Base-by-base conservation (phyloP, 35 echinoderm and acorn worm genomes). In the Apostichopus japonicus region DNA sequence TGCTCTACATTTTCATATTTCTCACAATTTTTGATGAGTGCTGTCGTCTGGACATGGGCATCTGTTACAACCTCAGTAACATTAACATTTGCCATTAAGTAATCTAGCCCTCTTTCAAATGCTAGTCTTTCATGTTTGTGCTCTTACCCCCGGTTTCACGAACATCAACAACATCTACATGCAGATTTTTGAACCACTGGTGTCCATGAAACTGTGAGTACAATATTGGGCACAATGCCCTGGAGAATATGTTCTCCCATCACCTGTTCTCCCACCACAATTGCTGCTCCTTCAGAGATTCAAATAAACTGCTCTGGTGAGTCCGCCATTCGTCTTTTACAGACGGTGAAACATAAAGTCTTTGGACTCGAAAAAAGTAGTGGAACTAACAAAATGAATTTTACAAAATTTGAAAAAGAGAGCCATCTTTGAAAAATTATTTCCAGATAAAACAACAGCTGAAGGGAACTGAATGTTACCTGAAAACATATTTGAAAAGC, bases 181-280 rank as follows among this genome's bases (percentile, higher is more conserved):
- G 95, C 1, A 96, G 10, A 96, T 24, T 55, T 81, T 86, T 5
- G 7, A 55, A 9, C 78, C 78, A 1, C n/a, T 8, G 6, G 6
- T 80, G 53, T 91, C 92, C 23, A 54, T 75, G 55, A 94, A 91
- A 19, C 33, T 72, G n/a, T 90, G 90, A 1, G 94, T 90, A 77
- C 86, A 91, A 73, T 91, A 96, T 56, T 84, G 87, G 4, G 87
- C 79, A 0, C 10, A 53, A 80, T 91, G 79, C 21, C 92, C 92
- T 8, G 78, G 95, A 17, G 87, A 86, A 71, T 96, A 77, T 4
- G 56, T 83, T 17, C 94, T 81, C 0, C 92, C 94, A 90, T 95
- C 92, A 59, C 92, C 78, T 52, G 77, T n/a, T n/a, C n/a, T n/a
- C n/a, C 65, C 14, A 95, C 8, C 65, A 13, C 54, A 92, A 23